Base-by-base conservation (phyloP, 1,140 invertebrate species). In the Nephotettix cincticeps region DNA sequence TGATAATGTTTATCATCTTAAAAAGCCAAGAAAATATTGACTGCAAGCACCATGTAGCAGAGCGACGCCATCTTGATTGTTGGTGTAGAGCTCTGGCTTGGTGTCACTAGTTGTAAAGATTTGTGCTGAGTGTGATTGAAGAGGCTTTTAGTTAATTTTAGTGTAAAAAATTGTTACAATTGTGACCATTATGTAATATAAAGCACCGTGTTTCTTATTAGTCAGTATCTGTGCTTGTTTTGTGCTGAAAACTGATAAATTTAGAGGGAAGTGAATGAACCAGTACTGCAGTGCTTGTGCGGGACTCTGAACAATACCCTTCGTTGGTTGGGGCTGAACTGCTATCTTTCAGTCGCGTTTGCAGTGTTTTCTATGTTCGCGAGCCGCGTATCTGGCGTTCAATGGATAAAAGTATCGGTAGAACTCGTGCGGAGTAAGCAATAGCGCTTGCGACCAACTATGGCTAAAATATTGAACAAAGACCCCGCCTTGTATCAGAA, bases 401-500 rank as follows among this genome's bases (percentile, higher is more conserved):
- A 72, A 76, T 73, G 75, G 71, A 70, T 71, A 73, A 76, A 75
- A 71, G 66, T 65, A 71, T 72, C 70, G 63, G 51, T 72, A 72
- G 51, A 66, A 76, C 75, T 73, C 73, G 73, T 76, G 75, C 68
- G 69, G 64, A 45, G 69, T 70, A 61, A 70, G 69, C 40, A 32
- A 23, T 28, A 65, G 69, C 51, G 69, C 32, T 70, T 47, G 29
- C 19, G 21, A 32, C 25, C 43, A 69, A 79, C 78, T 75, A 90
- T 90, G 88, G 88, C 89, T 80, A 84, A 86, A 81, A 83, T 88
- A 82, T 84, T 88, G 77, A 87, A 88, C 82, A 90, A 90, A 86
- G 89, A 91, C 81, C 85, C 87, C 75, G 85, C 85, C 80, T 86
- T 84, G 74, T 91, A 90, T 82, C 83, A 87, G 77, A 84, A 86